Conservation (phyloP, 2,888 invertebrate species). For the Tigriopus californicus region DNA sequence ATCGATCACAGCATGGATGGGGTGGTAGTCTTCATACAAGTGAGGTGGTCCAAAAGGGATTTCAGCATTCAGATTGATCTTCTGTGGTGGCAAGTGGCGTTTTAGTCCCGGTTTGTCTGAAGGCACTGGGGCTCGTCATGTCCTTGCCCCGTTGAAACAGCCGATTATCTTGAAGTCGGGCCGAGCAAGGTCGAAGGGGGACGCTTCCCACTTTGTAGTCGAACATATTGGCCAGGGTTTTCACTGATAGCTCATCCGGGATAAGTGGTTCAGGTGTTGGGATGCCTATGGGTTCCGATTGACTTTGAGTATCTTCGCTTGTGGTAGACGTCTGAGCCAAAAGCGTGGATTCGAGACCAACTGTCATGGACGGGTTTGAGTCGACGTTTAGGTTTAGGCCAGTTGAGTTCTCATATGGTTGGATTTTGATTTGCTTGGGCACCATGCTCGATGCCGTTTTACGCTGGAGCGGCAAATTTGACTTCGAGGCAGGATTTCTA, state of each 20-base stretch:
- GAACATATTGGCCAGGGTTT: constrained; percentile 16
- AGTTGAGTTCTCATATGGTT: background rate
- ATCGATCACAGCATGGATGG: background rate
- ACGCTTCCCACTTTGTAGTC: constrained; percentile 5
- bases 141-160: background rate
- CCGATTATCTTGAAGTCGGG: background rate
- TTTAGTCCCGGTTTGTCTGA: no score
- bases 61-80: no score
- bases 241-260: constrained; percentile 11
- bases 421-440: background rate
- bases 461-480: background rate
- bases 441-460: background rate
- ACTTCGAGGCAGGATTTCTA: background rate
- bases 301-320: background rate
- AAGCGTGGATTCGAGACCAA: background rate
- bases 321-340: background rate
- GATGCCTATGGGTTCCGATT: background rate
- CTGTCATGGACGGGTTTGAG: background rate
- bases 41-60: background rate
- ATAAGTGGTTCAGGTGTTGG: no score
- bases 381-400: no score
- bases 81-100: no score
- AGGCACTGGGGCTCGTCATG: no score
- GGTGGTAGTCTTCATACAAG: background rate
- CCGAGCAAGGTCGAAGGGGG: background rate